Base-by-base conservation (phyloP, 1,140 invertebrate genomes). In the Penaeus chinensis region DNA sequence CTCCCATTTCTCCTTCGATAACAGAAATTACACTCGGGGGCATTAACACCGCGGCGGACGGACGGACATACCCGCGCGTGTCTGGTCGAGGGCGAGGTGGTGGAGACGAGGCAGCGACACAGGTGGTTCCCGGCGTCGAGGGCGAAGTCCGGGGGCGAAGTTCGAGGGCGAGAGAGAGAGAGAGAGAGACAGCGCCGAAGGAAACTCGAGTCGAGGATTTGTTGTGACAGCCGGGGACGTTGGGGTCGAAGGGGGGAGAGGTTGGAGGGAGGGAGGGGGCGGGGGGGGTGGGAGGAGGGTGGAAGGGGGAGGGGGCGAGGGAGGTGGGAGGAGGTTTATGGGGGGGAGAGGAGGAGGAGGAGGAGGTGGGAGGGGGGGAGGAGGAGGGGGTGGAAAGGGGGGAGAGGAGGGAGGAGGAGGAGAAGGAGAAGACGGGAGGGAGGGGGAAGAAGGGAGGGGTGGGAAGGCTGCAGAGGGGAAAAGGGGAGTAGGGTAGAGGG, bases 161-260 rank as follows among this genome's bases (percentile, higher is more conserved):
- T 27, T n/a, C 24, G 77, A 78, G 61, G 77, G 78, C 61, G 32
- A 78, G 32, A 78, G 32, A 32, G 32, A 32, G 32, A 74, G 83
- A 2, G 37, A 76, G 83, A 85, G 83, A 42, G 37, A 42, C 37
- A 42, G 37, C 47, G 69, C 24, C 76, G 83, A 47, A 60, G 83
- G 32, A 61, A 47, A 42, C 65, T 71, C 24, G 83, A 77, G 47
- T 16, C 42, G 76, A 37, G 71, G 79, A 42, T 42, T 42, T 42
- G 37, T 42, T 42, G 37, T 42, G 37, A 42, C 37, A 42, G 37
- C 37, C 37, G 37, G 37, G 37, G 37, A 42, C 37, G 37, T 3
- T 42, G 37, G 37, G 37, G 71, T 79, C 54, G 47, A 54, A 66
- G n/a, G 69, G 69, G 54, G 32, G 69, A 76, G 65, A 60, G 71